phyloP scores from a whole-genome alignment of 2,113 vertebrate genomes.

The Cervus canadensis region DNA sequence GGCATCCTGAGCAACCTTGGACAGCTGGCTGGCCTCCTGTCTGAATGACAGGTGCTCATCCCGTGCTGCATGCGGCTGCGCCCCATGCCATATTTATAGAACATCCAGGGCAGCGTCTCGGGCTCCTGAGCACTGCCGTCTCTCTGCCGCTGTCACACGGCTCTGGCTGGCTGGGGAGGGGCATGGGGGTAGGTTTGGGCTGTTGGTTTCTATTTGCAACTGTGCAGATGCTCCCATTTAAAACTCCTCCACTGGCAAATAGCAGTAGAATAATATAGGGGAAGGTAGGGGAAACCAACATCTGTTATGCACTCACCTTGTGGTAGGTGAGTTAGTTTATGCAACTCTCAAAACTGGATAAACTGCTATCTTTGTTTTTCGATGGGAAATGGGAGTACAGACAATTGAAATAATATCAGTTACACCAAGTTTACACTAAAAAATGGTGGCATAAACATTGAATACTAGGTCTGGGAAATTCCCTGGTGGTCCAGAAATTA shows the following conservation, averaged over 20 bases:
- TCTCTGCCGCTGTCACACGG: conserved; percentile 51
- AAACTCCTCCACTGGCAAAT: background rate
- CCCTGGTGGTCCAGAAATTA: background rate
- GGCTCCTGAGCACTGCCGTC: conserved; percentile 72
- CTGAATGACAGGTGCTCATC: conserved; percentile 79
- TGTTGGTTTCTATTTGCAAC: conserved; percentile 24
- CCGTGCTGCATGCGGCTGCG: conserved; percentile 62
- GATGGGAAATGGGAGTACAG: background rate
- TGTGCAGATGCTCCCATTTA: background rate
- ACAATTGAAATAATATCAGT: background rate
- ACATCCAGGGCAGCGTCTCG: conserved; percentile 70
- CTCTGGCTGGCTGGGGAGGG: background rate
- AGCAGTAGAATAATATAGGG: background rate
- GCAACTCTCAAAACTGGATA: conserved; percentile 7
- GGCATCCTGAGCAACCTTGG: conserved; percentile 73
- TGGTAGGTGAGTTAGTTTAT: background rate
- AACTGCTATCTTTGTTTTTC: background rate
- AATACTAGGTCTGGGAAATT: background rate
- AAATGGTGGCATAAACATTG: background rate
- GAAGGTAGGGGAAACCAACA: background rate
- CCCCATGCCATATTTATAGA: conserved; percentile 79
- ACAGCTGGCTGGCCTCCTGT: conserved; percentile 80
- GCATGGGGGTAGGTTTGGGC: background rate
- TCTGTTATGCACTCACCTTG: background rate
- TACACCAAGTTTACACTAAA: background rate